phyloP scores from a whole-genome alignment of 2,113 vertebrate species.

The Phyllostomus discolor region DNA sequence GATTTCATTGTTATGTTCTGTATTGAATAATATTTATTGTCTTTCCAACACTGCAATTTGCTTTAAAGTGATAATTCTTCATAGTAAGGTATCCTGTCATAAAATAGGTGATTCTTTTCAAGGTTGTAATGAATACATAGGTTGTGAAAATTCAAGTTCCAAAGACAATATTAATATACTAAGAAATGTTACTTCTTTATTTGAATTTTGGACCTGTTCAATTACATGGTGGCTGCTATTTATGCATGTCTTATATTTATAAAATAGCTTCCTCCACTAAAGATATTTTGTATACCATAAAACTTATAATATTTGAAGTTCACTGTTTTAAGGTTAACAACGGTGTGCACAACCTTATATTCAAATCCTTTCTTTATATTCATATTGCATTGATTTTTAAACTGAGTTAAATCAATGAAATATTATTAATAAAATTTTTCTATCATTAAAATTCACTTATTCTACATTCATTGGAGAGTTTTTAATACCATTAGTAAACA shows the following conservation, averaged over 20 bases:
- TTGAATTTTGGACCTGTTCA: background rate
- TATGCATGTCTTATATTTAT: background rate
- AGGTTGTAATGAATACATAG: background rate
- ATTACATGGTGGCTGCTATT: background rate
- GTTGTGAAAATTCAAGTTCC: background rate
- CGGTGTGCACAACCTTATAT: background rate
- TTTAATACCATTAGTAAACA: background rate
- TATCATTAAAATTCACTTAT: constrained; percentile 5
- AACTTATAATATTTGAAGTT: constrained; percentile 10
- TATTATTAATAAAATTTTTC: background rate
- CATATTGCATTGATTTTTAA: constrained; percentile 9
- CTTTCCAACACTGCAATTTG: background rate
- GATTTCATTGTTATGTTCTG: background rate
- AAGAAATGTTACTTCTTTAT: constrained; percentile 1
- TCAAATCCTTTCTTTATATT: background rate
- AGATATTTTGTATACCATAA: background rate
- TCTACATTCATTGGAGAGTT: background rate
- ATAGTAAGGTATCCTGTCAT: background rate
- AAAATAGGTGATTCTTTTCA: background rate
- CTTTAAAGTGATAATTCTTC: background rate
- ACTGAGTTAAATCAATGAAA: background rate
- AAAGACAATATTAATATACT: background rate
- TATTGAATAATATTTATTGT: background rate
- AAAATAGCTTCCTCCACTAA: background rate
- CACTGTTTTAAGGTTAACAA: background rate